These are phyloP conservation scores for Amphipoea oculea DNA, from an alignment of 2,888 invertebrate species.

Conservation along the genomic window DNA sequence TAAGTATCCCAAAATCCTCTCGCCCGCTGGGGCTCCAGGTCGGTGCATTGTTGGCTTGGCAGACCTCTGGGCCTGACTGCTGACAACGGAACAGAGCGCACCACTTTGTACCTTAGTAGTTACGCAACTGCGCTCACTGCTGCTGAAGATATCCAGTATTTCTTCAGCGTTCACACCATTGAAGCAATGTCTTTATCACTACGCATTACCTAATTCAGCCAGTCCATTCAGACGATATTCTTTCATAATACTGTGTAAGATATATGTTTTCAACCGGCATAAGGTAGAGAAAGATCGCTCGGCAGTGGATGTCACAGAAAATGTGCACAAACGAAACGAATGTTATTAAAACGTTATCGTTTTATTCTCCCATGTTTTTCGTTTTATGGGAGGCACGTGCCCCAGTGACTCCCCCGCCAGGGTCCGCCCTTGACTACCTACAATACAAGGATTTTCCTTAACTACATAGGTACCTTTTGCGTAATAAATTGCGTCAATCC, in stretches of 20 bases:
- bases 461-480: neutral
- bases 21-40: too few relatives aligned
- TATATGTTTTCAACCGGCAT: neutral
- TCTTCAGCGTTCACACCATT: neutral
- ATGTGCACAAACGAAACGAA: neutral
- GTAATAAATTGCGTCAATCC: neutral
- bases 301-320: neutral
- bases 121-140: too few relatives aligned
- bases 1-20: neutral
- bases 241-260: neutral
- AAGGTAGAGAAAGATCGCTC: neutral
- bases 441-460: neutral
- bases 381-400: neutral
- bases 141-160: neutral
- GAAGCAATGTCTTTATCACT: neutral
- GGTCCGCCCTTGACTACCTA: neutral
- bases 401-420: neutral
- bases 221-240: neutral
- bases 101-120: neutral
- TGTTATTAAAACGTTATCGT: neutral
- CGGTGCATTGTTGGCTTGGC: neutral
- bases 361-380: neutral
- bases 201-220: neutral
- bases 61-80: neutral
- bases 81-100: neutral